Percentiles rank a stretch among this genome's conserved stretches.
These are phyloP conservation scores for Microcaecilia unicolor DNA, from an alignment of 2,797 vertebrate species.

Conservation along the genomic window DNA sequence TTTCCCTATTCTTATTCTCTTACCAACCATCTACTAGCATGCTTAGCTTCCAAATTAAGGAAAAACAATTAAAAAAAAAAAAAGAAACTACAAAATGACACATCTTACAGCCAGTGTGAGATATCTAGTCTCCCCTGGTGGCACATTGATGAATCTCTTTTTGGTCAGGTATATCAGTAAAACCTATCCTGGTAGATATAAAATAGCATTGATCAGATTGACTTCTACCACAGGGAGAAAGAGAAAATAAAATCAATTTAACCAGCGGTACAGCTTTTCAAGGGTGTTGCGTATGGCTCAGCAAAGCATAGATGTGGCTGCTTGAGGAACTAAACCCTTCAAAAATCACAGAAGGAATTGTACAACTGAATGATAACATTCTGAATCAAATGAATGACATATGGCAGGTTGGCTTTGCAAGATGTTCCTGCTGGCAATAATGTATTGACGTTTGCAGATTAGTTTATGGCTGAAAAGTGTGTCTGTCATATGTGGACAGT, in stretches of 20 bases:
- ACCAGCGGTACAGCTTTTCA: conserved; percentile 29
- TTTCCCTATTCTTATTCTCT: conserved; percentile 2
- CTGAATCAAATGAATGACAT: too few species aligned
- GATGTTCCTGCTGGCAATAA: too few species aligned
- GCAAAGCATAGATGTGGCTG: conserved; percentile 17
- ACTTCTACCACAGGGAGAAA: conserved; percentile 44
- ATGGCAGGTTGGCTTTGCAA: too few species aligned
- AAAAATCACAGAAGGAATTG: too few species aligned
- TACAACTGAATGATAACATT: too few species aligned
- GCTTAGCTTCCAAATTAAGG: conserved; percentile 2
- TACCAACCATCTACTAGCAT: neutral
- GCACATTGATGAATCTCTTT: conserved; percentile 29
- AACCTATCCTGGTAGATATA: conserved; percentile 13
- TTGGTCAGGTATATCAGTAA: conserved; percentile 22
- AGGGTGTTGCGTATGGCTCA: conserved; percentile 22
- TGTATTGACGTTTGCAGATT: conserved; percentile 5
- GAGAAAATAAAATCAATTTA: conserved; percentile 53
- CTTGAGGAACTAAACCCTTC: too few species aligned
- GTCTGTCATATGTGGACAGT: neutral
- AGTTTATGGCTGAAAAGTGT: neutral
- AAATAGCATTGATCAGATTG: conserved; percentile 56
- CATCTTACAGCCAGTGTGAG: neutral
- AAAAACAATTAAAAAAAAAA: too few species aligned
- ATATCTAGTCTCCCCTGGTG: conserved; percentile 5
- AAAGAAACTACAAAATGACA: conserved; percentile 15